phyloP scores from a whole-genome alignment of 2,888 invertebrate genomes.

The Netelia fuscicornis region DNA sequence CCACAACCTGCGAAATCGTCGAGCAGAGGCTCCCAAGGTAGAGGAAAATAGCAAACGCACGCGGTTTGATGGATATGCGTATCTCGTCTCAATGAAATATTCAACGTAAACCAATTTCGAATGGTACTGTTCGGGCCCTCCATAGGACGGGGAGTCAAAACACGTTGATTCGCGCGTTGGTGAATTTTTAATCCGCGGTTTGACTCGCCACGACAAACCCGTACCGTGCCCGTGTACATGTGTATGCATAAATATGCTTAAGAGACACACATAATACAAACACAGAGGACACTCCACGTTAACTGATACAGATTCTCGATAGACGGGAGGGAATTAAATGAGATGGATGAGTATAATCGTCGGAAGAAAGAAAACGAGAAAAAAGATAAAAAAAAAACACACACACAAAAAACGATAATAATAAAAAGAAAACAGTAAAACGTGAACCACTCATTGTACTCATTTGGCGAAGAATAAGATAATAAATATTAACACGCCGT shows the following conservation, averaged over 20 bases:
- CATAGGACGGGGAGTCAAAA: constrained; percentile 59
- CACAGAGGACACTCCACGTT: constrained; percentile 29
- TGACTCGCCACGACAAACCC: constrained; percentile 42
- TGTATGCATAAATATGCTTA: constrained; percentile 80
- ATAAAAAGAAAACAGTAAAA: constrained; percentile 25
- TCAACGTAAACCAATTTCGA: background rate
- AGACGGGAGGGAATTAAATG: constrained; percentile 21
- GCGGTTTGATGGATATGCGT: constrained; percentile 80
- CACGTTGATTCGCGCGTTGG: background rate
- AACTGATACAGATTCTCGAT: constrained; percentile 51
- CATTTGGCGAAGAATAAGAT: constrained; percentile 55
- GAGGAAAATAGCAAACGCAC: constrained; percentile 84
- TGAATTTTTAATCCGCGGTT: constrained; percentile 28
- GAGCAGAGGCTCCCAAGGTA: constrained; percentile 80
- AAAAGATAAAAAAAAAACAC: background rate
- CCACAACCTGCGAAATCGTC: constrained; percentile 90
- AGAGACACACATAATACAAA: constrained; percentile 54
- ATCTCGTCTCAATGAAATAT: constrained; percentile 78
- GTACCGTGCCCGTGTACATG: constrained; percentile 79
- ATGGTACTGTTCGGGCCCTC: constrained; percentile 47
- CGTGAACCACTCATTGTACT: constrained; percentile 53
- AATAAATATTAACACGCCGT: constrained; percentile 22
- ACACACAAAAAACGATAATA: constrained; percentile 15
- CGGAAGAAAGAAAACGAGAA: constrained; percentile 3
- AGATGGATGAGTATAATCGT: constrained; percentile 52